Base-by-base conservation (phyloP, 2,113 vertebrate species). In the Zeus faber region DNA sequence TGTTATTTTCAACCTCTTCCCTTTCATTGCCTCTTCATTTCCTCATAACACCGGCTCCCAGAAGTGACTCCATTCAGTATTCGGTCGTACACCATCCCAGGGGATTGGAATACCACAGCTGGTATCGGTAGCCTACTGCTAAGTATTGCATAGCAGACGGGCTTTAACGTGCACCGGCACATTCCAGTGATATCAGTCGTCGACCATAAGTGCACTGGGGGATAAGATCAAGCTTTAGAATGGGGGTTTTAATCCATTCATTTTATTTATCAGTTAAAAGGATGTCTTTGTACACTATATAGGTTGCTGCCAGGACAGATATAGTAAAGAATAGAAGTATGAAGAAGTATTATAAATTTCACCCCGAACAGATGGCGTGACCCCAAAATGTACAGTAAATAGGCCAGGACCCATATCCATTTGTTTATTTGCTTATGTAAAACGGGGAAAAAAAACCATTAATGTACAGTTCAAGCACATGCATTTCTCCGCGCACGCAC, bases 141-240 rank as follows among this genome's bases (percentile, higher is more conserved):
- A 60, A 60, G 70, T 40, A 65, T 67, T 49, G 58, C 33, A 4
- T 81, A 71, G 69, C 77, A 86, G 79, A 83, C 81, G 80, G 80
- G 57, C 69, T 58, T 44, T 65, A 77, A 78, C 67, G 66, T 78
- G 72, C 67, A 61, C 62, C 66, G 72, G 69, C 67, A 70, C 74
- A 63, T 72, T 45, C 8, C 10, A 60, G 66, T 37, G 44, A 39
- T 65, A 70, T 71, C 80, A 74, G 59, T 71, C 69, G 79, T 72
- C 70, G 62, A 62, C 72, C 49, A 49, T 54, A 71, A 70, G 72
- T 62, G 72, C 72, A 58, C 58, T 63, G 72, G 77, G 82, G 76
- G 74, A 80, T 74, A 83, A 81, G 64, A 65, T 65, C 53, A 67
- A 67, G 67, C 58, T 79, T 72, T 77, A 48, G 75, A 65, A 57